These are phyloP conservation scores for Spodoptera littoralis DNA, from an alignment of 2,888 invertebrate species.

Conservation along the genomic window DNA sequence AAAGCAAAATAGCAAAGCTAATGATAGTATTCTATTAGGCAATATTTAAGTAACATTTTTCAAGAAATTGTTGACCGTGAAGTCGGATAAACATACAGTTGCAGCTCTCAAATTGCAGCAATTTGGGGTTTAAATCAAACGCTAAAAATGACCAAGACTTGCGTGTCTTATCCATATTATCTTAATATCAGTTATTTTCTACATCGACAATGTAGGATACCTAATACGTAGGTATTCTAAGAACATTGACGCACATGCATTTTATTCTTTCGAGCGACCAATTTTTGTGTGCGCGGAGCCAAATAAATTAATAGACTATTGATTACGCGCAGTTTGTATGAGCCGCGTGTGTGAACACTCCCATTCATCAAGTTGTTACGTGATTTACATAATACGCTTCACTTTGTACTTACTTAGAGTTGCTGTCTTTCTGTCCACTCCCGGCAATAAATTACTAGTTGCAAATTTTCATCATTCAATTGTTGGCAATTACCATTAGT, in stretches of 20 bases:
- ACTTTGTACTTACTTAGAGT: conserved; percentile 21
- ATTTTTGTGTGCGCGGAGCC: conserved; percentile 20
- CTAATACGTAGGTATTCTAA: conserved; percentile 12
- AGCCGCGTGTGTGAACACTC: conserved; percentile 24
- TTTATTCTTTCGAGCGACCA: conserved; percentile 12
- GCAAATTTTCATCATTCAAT: conserved; percentile 61
- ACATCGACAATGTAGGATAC: conserved; percentile 4
- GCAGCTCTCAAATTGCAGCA: conserved; percentile 38
- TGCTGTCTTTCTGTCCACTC: conserved; percentile 45
- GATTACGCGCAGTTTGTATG: conserved; percentile 41
- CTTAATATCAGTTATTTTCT: conserved; percentile 43
- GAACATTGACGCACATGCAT: conserved; percentile 20
- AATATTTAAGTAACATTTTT: conserved; percentile 14
- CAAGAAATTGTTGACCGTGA: conserved; percentile 34
- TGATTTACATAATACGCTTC: conserved; percentile 46
- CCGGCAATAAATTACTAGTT: conserved; percentile 60
- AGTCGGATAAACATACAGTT: conserved; percentile 23
- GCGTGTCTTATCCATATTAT: conserved; percentile 47
- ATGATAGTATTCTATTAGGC: conserved; percentile 16
- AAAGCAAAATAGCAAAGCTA: conserved; percentile 13
- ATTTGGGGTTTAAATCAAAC: conserved; percentile 29
- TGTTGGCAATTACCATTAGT: conserved; percentile 63
- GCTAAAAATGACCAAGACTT: conserved; percentile 3
- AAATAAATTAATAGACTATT: conserved; percentile 32
- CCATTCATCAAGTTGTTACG: conserved; percentile 59